phyloP scores from a whole-genome alignment of 2,797 vertebrate genomes.

The Remorina albescens region DNA sequence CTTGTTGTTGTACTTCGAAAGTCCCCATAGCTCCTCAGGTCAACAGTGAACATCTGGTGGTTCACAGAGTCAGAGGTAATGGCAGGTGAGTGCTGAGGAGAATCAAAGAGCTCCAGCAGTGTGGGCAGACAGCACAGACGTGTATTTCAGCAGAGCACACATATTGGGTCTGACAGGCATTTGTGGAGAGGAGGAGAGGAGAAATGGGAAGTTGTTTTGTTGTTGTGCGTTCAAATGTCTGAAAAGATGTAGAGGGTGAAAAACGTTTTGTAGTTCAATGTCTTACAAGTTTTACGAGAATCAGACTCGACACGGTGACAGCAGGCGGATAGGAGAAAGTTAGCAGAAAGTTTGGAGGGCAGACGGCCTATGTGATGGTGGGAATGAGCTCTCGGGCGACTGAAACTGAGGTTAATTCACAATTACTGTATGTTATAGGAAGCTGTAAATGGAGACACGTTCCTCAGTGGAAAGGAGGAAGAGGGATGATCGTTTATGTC shows the following conservation, averaged over 20 bases:
- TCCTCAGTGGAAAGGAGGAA: not conserved
- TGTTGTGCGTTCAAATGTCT: slow-evolving; percentile 1
- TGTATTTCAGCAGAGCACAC: not conserved
- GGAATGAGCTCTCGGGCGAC: slow-evolving; percentile 44
- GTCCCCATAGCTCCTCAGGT: slow-evolving; percentile 15
- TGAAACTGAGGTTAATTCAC: slow-evolving; percentile 25
- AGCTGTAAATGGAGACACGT: slow-evolving; percentile 13
- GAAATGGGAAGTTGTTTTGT: slow-evolving; percentile 3
- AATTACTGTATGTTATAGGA: slow-evolving; percentile 10
- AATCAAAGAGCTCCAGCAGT: slow-evolving; percentile 36
- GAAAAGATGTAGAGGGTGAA: slow-evolving; percentile 14
- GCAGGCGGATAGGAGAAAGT: not conserved
- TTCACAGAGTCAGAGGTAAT: slow-evolving; percentile 38
- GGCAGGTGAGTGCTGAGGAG: slow-evolving; percentile 1
- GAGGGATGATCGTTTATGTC: slow-evolving; percentile 16
- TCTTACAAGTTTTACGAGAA: slow-evolving; percentile 1
- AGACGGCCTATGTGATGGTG: not conserved
- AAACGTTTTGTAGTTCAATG: slow-evolving; percentile 5
- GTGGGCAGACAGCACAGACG: slow-evolving; percentile 9
- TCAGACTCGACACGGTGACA: not conserved
- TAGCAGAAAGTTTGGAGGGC: not conserved
- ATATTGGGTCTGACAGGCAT: not conserved
- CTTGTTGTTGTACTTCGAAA: slow-evolving; percentile 27
- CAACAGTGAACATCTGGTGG: slow-evolving; percentile 53
- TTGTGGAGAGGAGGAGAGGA: slow-evolving; percentile 2